Conservation (phyloP, 2,797 vertebrate species). For the Muraenolepis orangiensis region DNA sequence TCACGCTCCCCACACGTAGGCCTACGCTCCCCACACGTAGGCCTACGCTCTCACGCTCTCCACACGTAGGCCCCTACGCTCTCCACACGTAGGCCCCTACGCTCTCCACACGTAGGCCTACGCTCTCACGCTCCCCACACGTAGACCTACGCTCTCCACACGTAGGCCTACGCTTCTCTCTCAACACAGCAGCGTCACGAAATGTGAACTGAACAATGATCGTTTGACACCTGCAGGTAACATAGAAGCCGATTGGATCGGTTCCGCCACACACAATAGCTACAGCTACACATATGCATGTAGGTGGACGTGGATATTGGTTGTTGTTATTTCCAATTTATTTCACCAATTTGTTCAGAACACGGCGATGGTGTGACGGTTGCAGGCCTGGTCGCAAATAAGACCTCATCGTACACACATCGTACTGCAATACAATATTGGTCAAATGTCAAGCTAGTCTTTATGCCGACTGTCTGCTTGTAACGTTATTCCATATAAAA, state of each 20-base stretch:
- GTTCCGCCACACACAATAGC: background rate
- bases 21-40: too few relatives aligned
- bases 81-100: too few relatives aligned
- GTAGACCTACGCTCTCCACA: too few relatives aligned
- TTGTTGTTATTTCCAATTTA: background rate
- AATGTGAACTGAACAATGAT: slow-evolving; percentile 13
- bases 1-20: too few relatives aligned
- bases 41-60: too few relatives aligned
- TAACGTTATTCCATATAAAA: background rate
- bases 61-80: too few relatives aligned
- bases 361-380: background rate
- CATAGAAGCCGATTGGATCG: slow-evolving; percentile 15
- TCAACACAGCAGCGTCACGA: background rate
- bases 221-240: slow-evolving; percentile 32
- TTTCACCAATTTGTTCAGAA: too few relatives aligned
- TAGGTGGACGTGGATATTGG: too few relatives aligned
- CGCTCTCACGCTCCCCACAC: too few relatives aligned
- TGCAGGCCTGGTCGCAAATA: background rate
- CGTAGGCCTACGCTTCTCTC: too few relatives aligned
- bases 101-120: too few relatives aligned
- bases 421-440: background rate
- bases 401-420: background rate
- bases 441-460: background rate
- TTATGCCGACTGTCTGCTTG: background rate
- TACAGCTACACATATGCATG: too few relatives aligned